These are phyloP conservation scores for Dipodomys stephensi DNA, from an alignment of 2,113 vertebrate species.

Conservation along the genomic window DNA sequence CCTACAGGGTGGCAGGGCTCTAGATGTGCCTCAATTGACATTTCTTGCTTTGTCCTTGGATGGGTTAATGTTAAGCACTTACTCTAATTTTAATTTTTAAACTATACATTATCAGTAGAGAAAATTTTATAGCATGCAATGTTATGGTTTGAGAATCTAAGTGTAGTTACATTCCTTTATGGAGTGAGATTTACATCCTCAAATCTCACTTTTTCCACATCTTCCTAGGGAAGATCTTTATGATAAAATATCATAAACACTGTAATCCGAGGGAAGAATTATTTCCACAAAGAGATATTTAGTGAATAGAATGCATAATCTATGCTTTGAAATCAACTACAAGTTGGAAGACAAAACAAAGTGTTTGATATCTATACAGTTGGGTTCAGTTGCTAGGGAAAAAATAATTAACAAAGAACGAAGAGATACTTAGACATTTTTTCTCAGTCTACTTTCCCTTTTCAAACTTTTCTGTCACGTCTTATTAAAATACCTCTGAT, in stretches of 20 bases:
- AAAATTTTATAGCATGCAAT: not conserved
- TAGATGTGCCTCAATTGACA: not conserved
- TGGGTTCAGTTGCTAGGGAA: conserved; percentile 24
- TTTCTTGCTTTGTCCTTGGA: not conserved
- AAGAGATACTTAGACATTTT: not conserved
- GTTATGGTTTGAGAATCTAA: conserved; percentile 20
- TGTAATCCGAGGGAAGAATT: not conserved
- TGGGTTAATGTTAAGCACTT: not conserved
- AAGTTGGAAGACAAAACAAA: conserved; percentile 10
- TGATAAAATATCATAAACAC: not conserved
- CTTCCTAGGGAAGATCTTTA: not conserved
- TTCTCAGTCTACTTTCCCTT: conserved; percentile 38
- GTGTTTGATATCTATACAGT: not conserved
- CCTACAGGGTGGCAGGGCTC: not conserved
- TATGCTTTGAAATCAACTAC: conserved; percentile 43
- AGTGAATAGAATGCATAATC: not conserved
- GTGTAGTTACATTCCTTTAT: not conserved
- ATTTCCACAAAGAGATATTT: conserved; percentile 45
- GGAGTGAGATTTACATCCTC: not conserved
- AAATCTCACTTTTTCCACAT: not conserved
- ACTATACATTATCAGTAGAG: not conserved
- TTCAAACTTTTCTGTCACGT: not conserved
- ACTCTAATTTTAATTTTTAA: conserved; percentile 36
- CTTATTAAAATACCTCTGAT: conserved; percentile 49
- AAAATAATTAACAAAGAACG: not conserved